Evolutionary conservation across 2,797 vertebrate genomes (phyloP), one percentile per base, ranked within the genome.

Genomic region (Monodelphis domestica): DNA sequence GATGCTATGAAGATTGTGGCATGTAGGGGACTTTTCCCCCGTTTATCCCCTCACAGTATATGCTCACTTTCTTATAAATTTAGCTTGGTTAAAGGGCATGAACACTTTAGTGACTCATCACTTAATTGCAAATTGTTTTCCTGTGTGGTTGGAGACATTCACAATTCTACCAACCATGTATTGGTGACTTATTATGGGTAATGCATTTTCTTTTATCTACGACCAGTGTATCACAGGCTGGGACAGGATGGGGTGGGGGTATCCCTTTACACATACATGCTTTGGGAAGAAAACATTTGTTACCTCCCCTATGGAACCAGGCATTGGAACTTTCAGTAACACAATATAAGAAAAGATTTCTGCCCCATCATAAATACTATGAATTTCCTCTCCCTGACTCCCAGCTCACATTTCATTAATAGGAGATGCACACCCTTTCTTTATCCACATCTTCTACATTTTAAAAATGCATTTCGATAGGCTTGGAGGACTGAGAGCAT

Each of bases 201-300:
- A 24, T 11, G 38, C 38, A 84, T 89, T 94, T 89, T 92, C 94
- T 94, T 50, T 95, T 94, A 90, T 94, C 96, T 95, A 94, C 87
- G 59, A 10, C 93, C 92, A 21, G 28, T 38, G 78, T 84, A 24
- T 84, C 3, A 24, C 24, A 78, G 78, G 63, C n/a, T 38, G 63
- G 38, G 24, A 63, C n/a, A 17, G 3, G 4, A n/a, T n/a, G n/a
- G n/a, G n/a, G n/a, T n/a, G n/a, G n/a, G n/a, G n/a, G n/a, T n/a
- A n/a, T n/a, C n/a, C n/a, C n/a, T n/a, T n/a, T n/a, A n/a, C n/a
- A n/a, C n/a, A n/a, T n/a, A n/a, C n/a, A n/a, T n/a, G n/a, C n/a
- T n/a, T n/a, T n/a, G n/a, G n/a, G n/a, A n/a, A n/a, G n/a, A n/a
- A n/a, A n/a, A n/a, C 52, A 2, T 78, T 21, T 70, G 63, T 9